Conservation (phyloP, 2,888 invertebrate species). For the Lagria hirta region DNA sequence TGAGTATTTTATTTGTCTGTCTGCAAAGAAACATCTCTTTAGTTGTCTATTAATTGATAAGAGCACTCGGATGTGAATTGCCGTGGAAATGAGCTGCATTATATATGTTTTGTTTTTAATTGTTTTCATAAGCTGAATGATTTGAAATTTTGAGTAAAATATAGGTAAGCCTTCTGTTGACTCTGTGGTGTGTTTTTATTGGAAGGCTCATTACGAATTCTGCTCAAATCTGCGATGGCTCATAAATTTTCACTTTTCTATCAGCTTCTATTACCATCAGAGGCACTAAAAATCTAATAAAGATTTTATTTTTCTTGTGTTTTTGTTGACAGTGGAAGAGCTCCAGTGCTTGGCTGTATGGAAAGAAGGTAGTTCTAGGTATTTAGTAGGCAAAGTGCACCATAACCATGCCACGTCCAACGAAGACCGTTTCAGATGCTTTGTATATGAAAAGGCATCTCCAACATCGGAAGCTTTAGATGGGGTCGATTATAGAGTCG, state of each 20-base stretch:
- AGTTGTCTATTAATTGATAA: too few species aligned
- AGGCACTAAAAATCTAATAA: too few species aligned
- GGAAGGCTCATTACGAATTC: conserved; percentile 11
- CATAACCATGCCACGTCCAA: conserved; percentile 88
- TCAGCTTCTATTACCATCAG: conserved; percentile 17
- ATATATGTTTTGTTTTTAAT: too few species aligned
- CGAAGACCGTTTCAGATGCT: conserved; percentile 92
- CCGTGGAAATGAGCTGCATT: too few species aligned
- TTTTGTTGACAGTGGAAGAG: conserved; percentile 88
- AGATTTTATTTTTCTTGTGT: too few species aligned
- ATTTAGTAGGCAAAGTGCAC: conserved; percentile 86
- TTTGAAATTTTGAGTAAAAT: too few species aligned
- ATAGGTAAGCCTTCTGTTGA: too few species aligned
- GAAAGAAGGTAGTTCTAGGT: conserved; percentile 91
- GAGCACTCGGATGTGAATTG: too few species aligned
- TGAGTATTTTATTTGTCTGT: too few species aligned
- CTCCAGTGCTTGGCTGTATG: conserved; percentile 88
- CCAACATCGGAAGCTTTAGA: conserved; percentile 48
- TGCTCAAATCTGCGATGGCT: conserved; percentile 3
- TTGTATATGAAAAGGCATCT: conserved; percentile 86
- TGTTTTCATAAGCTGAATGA: too few species aligned
- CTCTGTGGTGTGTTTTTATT: conserved; percentile 15
- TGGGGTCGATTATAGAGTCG: conserved; percentile 75
- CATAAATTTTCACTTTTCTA: conserved; percentile 26
- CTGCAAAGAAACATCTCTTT: too few species aligned